A percentile compares a stretch with the other conserved stretches of the same genome.
Evolutionary conservation across 2,888 invertebrate genomes (phyloP).

Genomic region (Polydrusus pterygomalis): DNA sequence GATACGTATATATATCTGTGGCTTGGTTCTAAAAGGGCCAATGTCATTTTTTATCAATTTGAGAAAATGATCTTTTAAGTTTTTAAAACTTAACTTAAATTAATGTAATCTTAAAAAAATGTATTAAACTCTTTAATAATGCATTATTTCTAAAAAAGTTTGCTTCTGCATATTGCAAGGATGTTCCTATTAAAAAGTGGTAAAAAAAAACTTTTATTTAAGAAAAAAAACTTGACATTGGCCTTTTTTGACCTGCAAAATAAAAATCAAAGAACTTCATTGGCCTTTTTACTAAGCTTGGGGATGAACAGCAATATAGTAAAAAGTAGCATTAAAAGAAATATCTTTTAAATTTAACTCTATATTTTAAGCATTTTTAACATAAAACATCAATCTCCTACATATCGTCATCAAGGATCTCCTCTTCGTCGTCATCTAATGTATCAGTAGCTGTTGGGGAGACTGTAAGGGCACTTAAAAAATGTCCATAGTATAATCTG

Average conservation of each 20-base stretch:
- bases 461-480: neutral
- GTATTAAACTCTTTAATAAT: neutral
- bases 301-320: neutral
- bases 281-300: neutral
- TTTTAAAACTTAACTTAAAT: neutral
- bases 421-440: too few relatives aligned
- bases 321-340: neutral
- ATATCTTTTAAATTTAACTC: neutral
- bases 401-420: neutral
- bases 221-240: neutral
- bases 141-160: neutral
- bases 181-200: neutral
- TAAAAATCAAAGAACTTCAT: neutral
- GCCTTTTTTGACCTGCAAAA: neutral
- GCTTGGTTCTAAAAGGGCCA: neutral
- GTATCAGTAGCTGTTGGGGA: neutral
- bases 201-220: neutral
- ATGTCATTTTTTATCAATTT: neutral
- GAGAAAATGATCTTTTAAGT: neutral
- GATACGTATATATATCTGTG: neutral
- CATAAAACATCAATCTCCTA: neutral
- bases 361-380: neutral
- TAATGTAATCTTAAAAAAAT: neutral
- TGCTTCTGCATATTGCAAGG: neutral
- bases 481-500: neutral